These are phyloP conservation scores for Stenchaetothrips biformis DNA, from an alignment of 2,888 invertebrate species.

Conservation along the genomic window DNA sequence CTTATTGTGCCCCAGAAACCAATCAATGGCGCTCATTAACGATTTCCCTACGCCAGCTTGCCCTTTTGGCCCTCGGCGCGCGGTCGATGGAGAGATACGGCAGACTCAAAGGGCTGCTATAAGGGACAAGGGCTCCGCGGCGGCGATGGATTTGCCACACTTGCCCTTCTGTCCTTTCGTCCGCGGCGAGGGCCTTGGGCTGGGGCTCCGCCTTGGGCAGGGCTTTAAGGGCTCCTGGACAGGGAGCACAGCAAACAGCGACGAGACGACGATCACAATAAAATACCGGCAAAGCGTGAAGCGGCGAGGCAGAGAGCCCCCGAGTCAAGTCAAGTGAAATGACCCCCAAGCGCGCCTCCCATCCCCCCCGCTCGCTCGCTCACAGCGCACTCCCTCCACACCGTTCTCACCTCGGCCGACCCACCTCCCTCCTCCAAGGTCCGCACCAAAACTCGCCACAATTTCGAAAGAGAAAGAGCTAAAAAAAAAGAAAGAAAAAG, in stretches of 20 bases:
- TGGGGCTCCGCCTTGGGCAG: not conserved
- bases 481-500: too few species aligned
- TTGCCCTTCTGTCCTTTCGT: not conserved
- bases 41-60: too few species aligned
- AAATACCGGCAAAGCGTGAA: not conserved
- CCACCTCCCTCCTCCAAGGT: too few species aligned
- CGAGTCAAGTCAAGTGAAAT: constrained; percentile 19
- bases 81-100: not conserved
- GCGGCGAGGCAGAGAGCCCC: too few species aligned
- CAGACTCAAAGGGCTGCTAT: not conserved
- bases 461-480: too few species aligned
- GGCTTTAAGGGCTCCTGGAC: not conserved
- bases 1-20: too few species aligned
- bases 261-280: not conserved
- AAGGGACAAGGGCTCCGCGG: not conserved
- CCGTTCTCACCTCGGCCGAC: too few species aligned
- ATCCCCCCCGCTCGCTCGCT: not conserved
- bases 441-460: too few species aligned
- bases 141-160: not conserved
- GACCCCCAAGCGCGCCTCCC: not conserved
- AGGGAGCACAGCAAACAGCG: not conserved
- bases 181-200: not conserved
- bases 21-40: too few species aligned
- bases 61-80: not conserved
- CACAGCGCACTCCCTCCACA: not conserved